Conservation (phyloP, 2,888 invertebrate species). For the Amiota communis region DNA sequence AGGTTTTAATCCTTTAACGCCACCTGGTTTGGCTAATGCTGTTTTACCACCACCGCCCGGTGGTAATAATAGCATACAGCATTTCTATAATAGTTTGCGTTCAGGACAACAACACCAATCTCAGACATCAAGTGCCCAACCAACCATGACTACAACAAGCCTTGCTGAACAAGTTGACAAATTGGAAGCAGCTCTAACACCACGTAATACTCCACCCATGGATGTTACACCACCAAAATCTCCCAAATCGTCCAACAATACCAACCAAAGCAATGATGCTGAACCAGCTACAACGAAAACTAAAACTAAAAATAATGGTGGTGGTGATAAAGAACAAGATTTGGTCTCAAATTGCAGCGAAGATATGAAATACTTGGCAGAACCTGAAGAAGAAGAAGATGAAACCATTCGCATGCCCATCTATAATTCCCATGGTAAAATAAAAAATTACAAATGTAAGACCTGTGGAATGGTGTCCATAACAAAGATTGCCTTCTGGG, state of each 20-base stretch:
- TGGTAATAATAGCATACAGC: conserved; percentile 52
- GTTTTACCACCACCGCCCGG: conserved; percentile 48
- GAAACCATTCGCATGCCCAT: conserved; percentile 75
- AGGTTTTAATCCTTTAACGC: conserved; percentile 78
- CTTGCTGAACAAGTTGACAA: conserved; percentile 52
- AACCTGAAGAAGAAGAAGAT: conserved; percentile 71
- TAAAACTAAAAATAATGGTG: conserved; percentile 24
- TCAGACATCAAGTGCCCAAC: conserved; percentile 26
- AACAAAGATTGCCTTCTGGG: conserved; percentile 95
- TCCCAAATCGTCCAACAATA: conserved; percentile 50
- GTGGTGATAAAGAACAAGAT: conserved; percentile 67
- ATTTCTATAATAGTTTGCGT: conserved; percentile 56
- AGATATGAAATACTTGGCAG: conserved; percentile 66
- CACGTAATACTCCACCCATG: conserved; percentile 71
- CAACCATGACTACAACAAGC: conserved; percentile 6
- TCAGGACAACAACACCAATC: conserved; percentile 37
- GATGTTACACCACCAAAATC: conserved; percentile 73
- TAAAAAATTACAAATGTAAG: conserved; percentile 93
- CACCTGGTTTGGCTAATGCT: conserved; percentile 75
- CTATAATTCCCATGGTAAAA: conserved; percentile 80
- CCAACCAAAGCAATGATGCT: background rate
- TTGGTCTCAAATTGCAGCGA: conserved; percentile 71
- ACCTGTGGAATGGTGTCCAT: conserved; percentile 89
- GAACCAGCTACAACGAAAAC: background rate
- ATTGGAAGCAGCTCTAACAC: conserved; percentile 62